These are phyloP conservation scores for Quadroppia sp. DNA, from an alignment of 2,888 invertebrate genomes.

Conservation along the genomic window DNA sequence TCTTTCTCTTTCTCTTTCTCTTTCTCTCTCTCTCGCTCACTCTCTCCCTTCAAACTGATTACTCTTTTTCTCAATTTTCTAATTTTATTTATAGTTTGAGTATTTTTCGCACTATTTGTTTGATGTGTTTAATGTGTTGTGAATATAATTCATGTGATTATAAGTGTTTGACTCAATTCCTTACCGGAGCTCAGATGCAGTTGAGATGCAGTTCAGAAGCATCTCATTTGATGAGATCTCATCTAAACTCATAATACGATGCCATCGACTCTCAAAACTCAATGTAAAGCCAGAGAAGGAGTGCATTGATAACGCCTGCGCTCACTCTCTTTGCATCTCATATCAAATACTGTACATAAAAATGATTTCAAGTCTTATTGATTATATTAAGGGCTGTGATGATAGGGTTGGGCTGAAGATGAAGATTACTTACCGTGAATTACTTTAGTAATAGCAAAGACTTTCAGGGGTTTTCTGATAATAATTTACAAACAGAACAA, in stretches of 20 bases:
- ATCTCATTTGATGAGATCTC: slow-evolving; percentile 3
- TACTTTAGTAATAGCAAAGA: too few species aligned
- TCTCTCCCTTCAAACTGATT: not conserved
- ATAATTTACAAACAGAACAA: too few species aligned
- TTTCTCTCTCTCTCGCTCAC: too few species aligned
- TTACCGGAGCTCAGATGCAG: slow-evolving; percentile 1
- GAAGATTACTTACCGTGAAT: too few species aligned
- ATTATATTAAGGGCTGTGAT: not conserved
- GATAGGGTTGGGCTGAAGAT: slow-evolving; percentile 19
- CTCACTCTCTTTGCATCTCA: not conserved
- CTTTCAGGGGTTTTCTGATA: too few species aligned
- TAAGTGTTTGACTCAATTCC: slow-evolving; percentile 20
- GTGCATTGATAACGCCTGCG: slow-evolving; percentile 28
- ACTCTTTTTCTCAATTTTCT: not conserved
- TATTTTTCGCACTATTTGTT: slow-evolving; percentile 30
- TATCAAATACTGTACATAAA: not conserved
- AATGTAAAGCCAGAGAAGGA: not conserved
- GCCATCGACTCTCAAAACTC: not conserved
- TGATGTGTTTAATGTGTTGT: slow-evolving; percentile 31
- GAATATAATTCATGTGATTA: slow-evolving; percentile 34
- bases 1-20: too few species aligned
- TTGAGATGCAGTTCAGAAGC: not conserved
- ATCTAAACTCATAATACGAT: slow-evolving; percentile 13
- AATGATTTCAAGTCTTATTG: not conserved
- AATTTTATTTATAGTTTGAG: slow-evolving; percentile 21